A percentile compares a stretch with the other conserved stretches of the same genome.
phyloP scores from a whole-genome alignment of 2,888 invertebrate species.

The Eupithecia dodoneata region DNA sequence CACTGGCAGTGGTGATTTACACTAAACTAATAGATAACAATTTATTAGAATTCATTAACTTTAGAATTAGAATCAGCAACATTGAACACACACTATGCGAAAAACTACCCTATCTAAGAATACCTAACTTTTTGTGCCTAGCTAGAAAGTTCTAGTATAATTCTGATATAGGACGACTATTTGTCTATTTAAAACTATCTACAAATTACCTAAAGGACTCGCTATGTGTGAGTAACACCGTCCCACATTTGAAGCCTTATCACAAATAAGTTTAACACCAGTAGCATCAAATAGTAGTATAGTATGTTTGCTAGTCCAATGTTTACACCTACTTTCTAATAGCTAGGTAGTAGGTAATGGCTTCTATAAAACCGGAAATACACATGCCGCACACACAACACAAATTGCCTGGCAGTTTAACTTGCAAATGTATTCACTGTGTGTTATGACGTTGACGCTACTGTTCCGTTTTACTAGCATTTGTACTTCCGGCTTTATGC shows the following conservation, averaged over 20 bases:
- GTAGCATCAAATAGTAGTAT: background rate
- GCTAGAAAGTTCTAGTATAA: conserved; percentile 14
- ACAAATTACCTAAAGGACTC: background rate
- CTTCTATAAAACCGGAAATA: background rate
- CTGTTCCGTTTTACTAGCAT: no score
- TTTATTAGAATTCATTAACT: conserved; percentile 28
- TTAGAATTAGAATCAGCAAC: conserved; percentile 30
- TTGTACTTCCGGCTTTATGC: no score
- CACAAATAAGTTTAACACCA: background rate
- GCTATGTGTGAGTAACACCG: background rate
- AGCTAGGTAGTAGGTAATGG: background rate
- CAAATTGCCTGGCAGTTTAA: no score
- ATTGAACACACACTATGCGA: conserved; percentile 40
- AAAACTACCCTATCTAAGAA: conserved; percentile 28
- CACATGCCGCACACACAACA: no score
- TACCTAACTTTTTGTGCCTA: conserved; percentile 24
- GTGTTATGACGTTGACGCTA: no score
- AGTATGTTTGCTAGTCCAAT: background rate
- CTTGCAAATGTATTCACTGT: no score
- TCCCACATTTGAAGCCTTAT: background rate
- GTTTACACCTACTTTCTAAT: background rate
- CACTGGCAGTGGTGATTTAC: conserved; percentile 72
- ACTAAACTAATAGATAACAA: conserved; percentile 53
- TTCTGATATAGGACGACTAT: conserved; percentile 29
- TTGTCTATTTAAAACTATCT: background rate